Percentiles rank a stretch among this genome's conserved stretches.
Evolutionary conservation across 2,888 invertebrate species (phyloP).

Genomic region (Drosophila rubida): DNA sequence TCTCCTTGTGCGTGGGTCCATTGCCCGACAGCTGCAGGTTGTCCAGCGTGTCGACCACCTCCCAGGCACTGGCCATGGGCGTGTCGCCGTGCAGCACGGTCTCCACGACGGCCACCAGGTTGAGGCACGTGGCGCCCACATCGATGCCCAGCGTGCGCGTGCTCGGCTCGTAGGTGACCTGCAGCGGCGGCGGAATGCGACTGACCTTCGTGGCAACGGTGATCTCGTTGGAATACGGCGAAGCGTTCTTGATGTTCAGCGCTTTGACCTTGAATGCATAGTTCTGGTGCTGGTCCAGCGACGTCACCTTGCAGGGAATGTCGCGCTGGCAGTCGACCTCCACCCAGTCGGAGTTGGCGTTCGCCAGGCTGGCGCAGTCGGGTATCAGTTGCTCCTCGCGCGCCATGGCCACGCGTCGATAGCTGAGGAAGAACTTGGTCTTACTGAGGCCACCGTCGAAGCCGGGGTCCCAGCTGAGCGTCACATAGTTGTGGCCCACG

Average conservation of each 20-base stretch:
- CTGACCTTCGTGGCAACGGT: conserved; percentile 93
- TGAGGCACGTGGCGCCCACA: conserved; percentile 91
- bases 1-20: conserved; percentile 89
- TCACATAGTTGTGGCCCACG: conserved; percentile 92
- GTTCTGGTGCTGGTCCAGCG: conserved; percentile 93
- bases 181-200: conserved; percentile 91
- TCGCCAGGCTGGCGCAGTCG: conserved; percentile 87
- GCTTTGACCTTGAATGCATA: conserved; percentile 96
- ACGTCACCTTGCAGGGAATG: conserved; percentile 95
- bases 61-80: conserved; percentile 87
- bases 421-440: conserved; percentile 95
- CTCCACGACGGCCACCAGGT: conserved; percentile 91
- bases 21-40: conserved; percentile 90
- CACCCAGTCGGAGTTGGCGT: conserved; percentile 89
- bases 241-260: conserved; percentile 93
- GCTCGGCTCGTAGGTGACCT: conserved; percentile 93
- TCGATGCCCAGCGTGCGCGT: conserved; percentile 91
- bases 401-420: conserved; percentile 88
- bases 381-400: conserved; percentile 87
- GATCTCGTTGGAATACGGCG: conserved; percentile 94
- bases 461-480: conserved; percentile 94
- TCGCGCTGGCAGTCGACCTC: conserved; percentile 94
- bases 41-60: conserved; percentile 89
- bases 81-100: conserved; percentile 87
- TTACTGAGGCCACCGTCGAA: conserved; percentile 95